Evolutionary conservation across 2,113 vertebrate genomes (phyloP).

Genomic region (Tilapia sparmanii): DNA sequence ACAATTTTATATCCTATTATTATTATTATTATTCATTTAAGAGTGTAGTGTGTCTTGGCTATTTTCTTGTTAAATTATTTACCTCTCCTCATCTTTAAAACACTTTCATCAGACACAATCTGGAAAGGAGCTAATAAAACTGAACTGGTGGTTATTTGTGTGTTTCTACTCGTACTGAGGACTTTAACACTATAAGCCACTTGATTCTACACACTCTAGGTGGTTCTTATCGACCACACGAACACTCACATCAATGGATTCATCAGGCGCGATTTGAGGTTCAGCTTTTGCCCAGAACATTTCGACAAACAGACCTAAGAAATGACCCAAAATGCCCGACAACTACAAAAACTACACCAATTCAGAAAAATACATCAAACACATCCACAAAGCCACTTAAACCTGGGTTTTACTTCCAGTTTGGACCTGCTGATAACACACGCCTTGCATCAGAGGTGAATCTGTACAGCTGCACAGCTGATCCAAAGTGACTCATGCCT

Average conservation of each 20-base stretch:
- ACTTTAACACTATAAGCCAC: not conserved
- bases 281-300: fast-evolving
- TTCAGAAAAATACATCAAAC: not conserved
- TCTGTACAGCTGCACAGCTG: not conserved
- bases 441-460: not conserved
- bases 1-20: not conserved
- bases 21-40: not conserved
- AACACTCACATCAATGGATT: not conserved
- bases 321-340: fast-evolving
- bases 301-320: fast-evolving
- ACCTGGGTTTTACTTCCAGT: not conserved
- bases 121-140: not conserved
- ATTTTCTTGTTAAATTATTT: not conserved
- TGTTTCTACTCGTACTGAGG: fast-evolving
- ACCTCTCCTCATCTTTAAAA: not conserved
- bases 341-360: not conserved
- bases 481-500: not conserved
- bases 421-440: not conserved
- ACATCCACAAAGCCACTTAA: not conserved
- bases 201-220: fast-evolving
- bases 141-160: not conserved
- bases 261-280: fast-evolving
- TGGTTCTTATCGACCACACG: not conserved
- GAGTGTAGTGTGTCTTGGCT: not conserved
- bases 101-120: not conserved